These are phyloP conservation scores for Tetramorium bicarinatum DNA, from an alignment of 2,888 invertebrate species.

Conservation along the genomic window DNA sequence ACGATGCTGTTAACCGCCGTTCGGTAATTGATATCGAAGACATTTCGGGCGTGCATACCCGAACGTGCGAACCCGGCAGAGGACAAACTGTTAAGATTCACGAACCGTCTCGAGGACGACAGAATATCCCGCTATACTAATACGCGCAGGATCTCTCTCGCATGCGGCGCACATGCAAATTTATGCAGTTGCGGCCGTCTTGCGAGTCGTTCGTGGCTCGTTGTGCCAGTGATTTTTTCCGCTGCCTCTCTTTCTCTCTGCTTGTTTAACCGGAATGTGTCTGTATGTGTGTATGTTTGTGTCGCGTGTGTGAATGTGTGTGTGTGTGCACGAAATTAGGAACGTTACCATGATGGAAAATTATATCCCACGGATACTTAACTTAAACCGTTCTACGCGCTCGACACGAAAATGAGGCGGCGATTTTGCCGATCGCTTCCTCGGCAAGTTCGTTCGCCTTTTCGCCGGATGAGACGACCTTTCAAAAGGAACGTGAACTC, in stretches of 20 bases:
- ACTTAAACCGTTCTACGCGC: conserved; percentile 34
- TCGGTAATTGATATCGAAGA: conserved; percentile 51
- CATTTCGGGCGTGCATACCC: neutral
- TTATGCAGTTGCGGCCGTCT: conserved; percentile 60
- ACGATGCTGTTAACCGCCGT: conserved; percentile 29
- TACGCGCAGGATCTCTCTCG: conserved; percentile 31
- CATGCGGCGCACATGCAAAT: conserved; percentile 59
- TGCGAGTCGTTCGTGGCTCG: conserved; percentile 43
- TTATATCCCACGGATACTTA: conserved; percentile 44
- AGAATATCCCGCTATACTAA: conserved; percentile 58
- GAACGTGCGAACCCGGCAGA: neutral
- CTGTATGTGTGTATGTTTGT: neutral
- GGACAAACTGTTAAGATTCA: conserved; percentile 46
- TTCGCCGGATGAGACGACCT: conserved; percentile 6
- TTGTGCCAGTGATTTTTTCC: conserved; percentile 47
- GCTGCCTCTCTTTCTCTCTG: conserved; percentile 35
- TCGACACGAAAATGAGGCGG: conserved; percentile 41
- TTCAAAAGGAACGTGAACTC: conserved; percentile 26
- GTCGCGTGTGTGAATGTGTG: neutral
- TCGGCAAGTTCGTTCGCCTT: conserved; percentile 47
- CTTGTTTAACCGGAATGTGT: neutral
- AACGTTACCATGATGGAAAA: conserved; percentile 45
- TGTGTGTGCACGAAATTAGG: conserved; percentile 40
- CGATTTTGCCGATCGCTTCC: conserved; percentile 39
- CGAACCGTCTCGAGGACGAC: conserved; percentile 49